A percentile compares a stretch with the other conserved stretches of the same genome.
These are phyloP conservation scores for Aproaerema taeniolella DNA, from an alignment of 2,888 invertebrate species.

Conservation along the genomic window DNA sequence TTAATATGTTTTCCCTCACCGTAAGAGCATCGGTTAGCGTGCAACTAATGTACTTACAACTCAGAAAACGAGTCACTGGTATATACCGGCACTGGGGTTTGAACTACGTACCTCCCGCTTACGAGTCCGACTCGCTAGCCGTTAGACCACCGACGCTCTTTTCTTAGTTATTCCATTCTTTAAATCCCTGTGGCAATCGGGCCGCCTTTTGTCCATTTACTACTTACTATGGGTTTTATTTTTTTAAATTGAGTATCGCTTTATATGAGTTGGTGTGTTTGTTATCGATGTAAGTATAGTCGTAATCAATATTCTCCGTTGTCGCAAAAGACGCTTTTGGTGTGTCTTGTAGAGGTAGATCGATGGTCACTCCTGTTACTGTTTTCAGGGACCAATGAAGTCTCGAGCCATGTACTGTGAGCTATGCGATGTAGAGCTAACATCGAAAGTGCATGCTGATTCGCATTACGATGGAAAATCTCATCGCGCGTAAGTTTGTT, in stretches of 20 bases:
- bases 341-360: neutral
- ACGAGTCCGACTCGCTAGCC: no score
- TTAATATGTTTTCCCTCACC: no score
- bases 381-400: constrained; percentile 45
- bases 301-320: neutral
- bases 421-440: constrained; percentile 68
- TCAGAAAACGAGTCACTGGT: no score
- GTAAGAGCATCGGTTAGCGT: no score
- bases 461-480: constrained; percentile 69
- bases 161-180: no score
- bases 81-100: no score
- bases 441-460: constrained; percentile 64
- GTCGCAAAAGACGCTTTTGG: neutral
- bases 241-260: neutral
- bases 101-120: no score
- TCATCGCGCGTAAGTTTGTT: constrained; percentile 55
- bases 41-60: no score
- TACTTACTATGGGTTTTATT: no score
- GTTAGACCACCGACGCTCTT: no score
- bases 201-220: no score
- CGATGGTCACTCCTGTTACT: neutral
- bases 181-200: no score
- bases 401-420: constrained; percentile 64
- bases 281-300: neutral
- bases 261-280: neutral